phyloP scores from a whole-genome alignment of 2,113 vertebrate species.

The Cranoglanis bouderius region DNA sequence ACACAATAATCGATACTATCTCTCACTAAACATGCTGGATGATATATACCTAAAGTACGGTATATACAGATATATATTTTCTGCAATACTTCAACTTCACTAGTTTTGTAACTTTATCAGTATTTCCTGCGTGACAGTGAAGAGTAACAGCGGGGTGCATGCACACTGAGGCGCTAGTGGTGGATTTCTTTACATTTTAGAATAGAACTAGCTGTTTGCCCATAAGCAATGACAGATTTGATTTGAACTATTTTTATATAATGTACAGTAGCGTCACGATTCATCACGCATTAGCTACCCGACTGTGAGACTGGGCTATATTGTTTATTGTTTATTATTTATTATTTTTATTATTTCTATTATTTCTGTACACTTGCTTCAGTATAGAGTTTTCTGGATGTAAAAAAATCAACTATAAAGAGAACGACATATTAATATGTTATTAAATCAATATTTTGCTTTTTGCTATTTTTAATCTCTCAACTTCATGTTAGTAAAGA shows the following conservation, averaged over 20 bases:
- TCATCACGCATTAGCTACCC: not conserved
- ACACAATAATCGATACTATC: not conserved
- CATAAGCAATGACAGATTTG: not conserved
- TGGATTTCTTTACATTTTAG: not conserved
- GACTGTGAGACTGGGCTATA: not conserved
- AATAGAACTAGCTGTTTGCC: not conserved
- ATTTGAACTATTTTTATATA: not conserved
- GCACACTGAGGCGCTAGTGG: slow-evolving; percentile 4
- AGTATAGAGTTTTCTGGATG: not conserved
- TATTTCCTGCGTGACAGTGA: not conserved
- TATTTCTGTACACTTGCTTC: not conserved
- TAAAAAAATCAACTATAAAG: not conserved
- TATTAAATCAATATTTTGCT: not conserved
- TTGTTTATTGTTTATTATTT: not conserved
- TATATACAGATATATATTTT: not conserved
- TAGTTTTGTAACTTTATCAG: not conserved
- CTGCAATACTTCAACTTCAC: not conserved
- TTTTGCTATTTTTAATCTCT: not conserved
- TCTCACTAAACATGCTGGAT: too few species aligned
- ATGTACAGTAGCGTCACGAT: not conserved
- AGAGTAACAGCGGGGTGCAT: not conserved
- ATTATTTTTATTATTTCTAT: not conserved
- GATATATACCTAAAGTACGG: too few species aligned
- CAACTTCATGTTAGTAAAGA: not conserved
- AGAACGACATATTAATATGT: not conserved